Percentiles rank a stretch among this genome's conserved stretches.
phyloP scores from a whole-genome alignment of 2,888 invertebrate species.

The Ectemnius lituratus region DNA sequence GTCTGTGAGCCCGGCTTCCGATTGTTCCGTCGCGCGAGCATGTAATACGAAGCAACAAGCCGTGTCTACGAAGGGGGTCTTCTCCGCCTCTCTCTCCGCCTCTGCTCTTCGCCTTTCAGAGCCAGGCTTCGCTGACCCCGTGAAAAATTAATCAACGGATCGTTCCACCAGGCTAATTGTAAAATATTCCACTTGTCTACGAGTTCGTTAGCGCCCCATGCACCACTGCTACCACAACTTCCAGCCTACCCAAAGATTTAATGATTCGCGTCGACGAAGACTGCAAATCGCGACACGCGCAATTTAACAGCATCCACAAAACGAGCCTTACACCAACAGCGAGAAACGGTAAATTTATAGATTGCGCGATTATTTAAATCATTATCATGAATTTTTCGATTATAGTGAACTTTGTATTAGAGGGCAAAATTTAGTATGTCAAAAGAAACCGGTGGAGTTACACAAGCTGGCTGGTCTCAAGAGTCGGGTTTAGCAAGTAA shows the following conservation, averaged over 20 bases:
- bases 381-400: too few relatives aligned
- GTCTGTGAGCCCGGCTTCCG: constrained; percentile 52
- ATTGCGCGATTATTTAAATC: too few relatives aligned
- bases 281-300: not conserved
- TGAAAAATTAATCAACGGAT: constrained; percentile 68
- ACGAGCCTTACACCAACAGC: not conserved
- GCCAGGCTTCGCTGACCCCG: constrained; percentile 66
- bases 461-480: constrained; percentile 1
- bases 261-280: constrained; percentile 9
- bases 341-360: not conserved
- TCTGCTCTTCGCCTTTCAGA: constrained; percentile 48
- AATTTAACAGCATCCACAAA: not conserved
- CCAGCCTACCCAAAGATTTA: too few relatives aligned
- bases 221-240: too few relatives aligned
- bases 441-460: not conserved
- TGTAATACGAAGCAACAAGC: constrained; percentile 76
- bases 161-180: constrained; percentile 57
- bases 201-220: constrained; percentile 28
- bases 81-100: constrained; percentile 20
- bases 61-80: constrained; percentile 67
- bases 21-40: constrained; percentile 74
- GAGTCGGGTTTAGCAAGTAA: constrained; percentile 30
- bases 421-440: not conserved
- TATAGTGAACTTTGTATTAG: not conserved
- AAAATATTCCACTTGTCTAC: constrained; percentile 31